These are phyloP conservation scores for Drosophila helvetica DNA, from an alignment of 2,888 invertebrate species.

Conservation along the genomic window DNA sequence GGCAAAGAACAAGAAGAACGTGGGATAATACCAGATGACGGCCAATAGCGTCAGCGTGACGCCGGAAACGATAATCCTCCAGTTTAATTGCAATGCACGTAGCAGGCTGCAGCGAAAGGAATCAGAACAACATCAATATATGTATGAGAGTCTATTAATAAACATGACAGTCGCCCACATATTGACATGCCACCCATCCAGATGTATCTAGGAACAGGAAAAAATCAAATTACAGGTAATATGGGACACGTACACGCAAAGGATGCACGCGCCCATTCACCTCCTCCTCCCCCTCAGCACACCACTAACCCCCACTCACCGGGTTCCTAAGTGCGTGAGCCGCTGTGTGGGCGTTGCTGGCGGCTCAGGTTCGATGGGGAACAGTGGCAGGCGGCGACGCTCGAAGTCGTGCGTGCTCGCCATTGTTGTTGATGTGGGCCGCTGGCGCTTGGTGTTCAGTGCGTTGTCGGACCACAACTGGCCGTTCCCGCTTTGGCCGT, in stretches of 20 bases:
- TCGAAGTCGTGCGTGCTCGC: neutral
- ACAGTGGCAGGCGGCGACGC: conserved; percentile 68
- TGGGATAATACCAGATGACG: conserved; percentile 83
- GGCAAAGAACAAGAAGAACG: conserved; percentile 83
- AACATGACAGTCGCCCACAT: conserved; percentile 4
- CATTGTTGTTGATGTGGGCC: conserved; percentile 28
- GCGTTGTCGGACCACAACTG: conserved; percentile 16
- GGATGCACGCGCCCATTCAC: conserved; percentile 28
- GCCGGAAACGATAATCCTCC: conserved; percentile 80
- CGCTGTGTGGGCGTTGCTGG: conserved; percentile 68
- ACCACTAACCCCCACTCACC: conserved; percentile 49
- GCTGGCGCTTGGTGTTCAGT: conserved; percentile 13
- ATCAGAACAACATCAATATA: conserved; percentile 6
- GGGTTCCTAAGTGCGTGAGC: conserved; percentile 65
- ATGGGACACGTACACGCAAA: neutral
- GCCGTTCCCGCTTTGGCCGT: conserved; percentile 24
- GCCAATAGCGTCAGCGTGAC: conserved; percentile 78
- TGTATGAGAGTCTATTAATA: conserved; percentile 2
- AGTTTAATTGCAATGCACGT: conserved; percentile 80
- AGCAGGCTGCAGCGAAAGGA: conserved; percentile 51
- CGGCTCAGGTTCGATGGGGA: conserved; percentile 74
- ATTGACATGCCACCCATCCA: conserved; percentile 1
- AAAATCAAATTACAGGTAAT: neutral
- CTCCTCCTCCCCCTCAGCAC: conserved; percentile 13
- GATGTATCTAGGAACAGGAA: neutral